Conservation (phyloP, 2,888 invertebrate genomes). For the Erebia epiphron region DNA sequence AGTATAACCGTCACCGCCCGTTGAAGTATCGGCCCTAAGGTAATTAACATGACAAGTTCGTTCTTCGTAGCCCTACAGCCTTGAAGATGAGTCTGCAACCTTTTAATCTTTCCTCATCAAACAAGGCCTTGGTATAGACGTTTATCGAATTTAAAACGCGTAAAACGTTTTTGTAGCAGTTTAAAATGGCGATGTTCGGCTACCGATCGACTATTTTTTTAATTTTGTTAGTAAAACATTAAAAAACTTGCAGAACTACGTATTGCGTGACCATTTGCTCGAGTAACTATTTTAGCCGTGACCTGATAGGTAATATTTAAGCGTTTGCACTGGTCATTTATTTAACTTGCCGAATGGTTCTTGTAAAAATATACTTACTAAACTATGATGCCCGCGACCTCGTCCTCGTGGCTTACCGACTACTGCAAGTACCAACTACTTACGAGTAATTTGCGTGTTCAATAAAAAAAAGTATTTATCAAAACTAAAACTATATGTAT, state of each 20-base stretch:
- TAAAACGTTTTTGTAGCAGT: slow-evolving; percentile 19
- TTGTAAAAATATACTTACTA: no score
- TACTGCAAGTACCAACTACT: no score
- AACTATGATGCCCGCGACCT: no score
- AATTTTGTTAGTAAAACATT: neutral
- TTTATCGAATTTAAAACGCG: slow-evolving; percentile 35
- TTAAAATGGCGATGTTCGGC: slow-evolving; percentile 11
- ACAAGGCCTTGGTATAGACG: slow-evolving; percentile 45
- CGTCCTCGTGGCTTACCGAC: no score
- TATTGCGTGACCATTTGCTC: slow-evolving; percentile 14
- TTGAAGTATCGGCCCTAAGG: slow-evolving; percentile 13
- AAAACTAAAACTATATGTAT: no score
- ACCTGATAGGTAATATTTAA: slow-evolving; percentile 4
- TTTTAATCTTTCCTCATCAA: slow-evolving; percentile 47
- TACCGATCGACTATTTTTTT: slow-evolving; percentile 6
- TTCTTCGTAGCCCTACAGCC: slow-evolving; percentile 44
- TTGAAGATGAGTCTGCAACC: slow-evolving; percentile 43
- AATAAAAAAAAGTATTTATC: no score
- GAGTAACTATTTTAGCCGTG: slow-evolving; percentile 14
- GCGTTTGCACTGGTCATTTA: slow-evolving; percentile 1
- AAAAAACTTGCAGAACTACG: neutral
- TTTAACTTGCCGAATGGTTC: neutral
- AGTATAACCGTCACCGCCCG: neutral
- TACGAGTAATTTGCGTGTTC: no score
- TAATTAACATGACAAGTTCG: slow-evolving; percentile 54